phyloP scores from a whole-genome alignment of 2,888 invertebrate genomes.

The Adelphocoris suturalis region DNA sequence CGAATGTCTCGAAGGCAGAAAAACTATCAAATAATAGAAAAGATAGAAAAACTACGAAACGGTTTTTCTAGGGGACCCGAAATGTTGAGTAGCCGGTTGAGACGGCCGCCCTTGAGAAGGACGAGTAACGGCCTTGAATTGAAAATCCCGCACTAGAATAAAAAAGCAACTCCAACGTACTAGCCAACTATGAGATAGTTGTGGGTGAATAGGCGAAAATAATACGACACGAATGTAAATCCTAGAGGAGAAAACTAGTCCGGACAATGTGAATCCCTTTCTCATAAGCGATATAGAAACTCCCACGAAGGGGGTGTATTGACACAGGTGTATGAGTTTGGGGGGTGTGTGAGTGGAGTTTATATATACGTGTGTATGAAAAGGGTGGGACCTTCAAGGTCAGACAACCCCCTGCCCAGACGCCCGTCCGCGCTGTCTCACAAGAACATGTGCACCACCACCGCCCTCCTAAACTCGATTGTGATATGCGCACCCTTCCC shows the following conservation, averaged over 20 bases:
- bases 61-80: slow-evolving; percentile 14
- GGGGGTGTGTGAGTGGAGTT: too few relatives aligned
- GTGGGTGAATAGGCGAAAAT: not conserved
- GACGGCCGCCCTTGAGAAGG: slow-evolving; percentile 38
- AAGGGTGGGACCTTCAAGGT: slow-evolving; percentile 57
- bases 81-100: not conserved
- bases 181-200: not conserved
- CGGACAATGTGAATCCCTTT: slow-evolving; percentile 20
- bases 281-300: not conserved
- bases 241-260: slow-evolving; percentile 27
- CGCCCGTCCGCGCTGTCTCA: slow-evolving; percentile 56
- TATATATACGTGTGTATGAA: not conserved
- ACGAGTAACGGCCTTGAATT: slow-evolving; percentile 41
- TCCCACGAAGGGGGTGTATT: slow-evolving; percentile 65
- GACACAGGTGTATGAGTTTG: slow-evolving; percentile 56
- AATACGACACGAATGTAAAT: not conserved
- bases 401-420: slow-evolving; percentile 62
- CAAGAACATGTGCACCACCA: slow-evolving; percentile 51
- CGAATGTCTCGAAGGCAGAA: not conserved
- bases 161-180: slow-evolving; percentile 33
- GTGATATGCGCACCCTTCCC: slow-evolving; percentile 2
- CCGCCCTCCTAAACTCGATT: slow-evolving; percentile 35
- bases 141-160: not conserved
- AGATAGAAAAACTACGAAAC: slow-evolving; percentile 23
- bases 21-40: not conserved